These are phyloP conservation scores for Standfussiana lucernea DNA, from an alignment of 2,888 invertebrate genomes.

Conservation along the genomic window DNA sequence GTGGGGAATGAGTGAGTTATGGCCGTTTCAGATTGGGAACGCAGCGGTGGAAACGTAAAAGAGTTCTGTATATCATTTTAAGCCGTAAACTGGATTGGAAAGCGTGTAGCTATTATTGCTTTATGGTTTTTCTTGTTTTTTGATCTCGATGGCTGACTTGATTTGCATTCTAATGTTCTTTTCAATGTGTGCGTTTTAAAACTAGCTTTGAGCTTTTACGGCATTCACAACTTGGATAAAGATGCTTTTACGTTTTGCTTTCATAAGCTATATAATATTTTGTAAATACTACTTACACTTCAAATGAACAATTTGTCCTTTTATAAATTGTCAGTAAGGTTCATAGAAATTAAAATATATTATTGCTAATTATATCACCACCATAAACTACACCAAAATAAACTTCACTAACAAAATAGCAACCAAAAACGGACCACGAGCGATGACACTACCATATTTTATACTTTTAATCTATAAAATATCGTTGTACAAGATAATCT, in stretches of 20 bases:
- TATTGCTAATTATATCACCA: not conserved
- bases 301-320: not conserved
- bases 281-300: not conserved
- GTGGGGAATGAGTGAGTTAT: slow-evolving; percentile 76
- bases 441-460: slow-evolving; percentile 42
- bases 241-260: not conserved
- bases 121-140: slow-evolving; percentile 37
- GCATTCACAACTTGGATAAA: no score
- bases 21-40: slow-evolving; percentile 66
- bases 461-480: slow-evolving; percentile 61
- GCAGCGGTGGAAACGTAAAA: slow-evolving; percentile 58
- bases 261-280: not conserved
- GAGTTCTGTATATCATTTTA: slow-evolving; percentile 64
- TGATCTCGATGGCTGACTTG: slow-evolving; percentile 11
- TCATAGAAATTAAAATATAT: not conserved
- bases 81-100: slow-evolving; percentile 56
- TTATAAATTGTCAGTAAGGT: not conserved
- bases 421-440: slow-evolving; percentile 26
- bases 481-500: slow-evolving; percentile 68
- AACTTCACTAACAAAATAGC: slow-evolving; percentile 21
- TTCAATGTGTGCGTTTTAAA: not conserved
- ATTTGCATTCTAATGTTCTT: slow-evolving; percentile 38
- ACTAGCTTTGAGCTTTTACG: not conserved
- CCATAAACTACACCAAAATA: not conserved
- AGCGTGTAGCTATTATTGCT: slow-evolving; percentile 37